Conservation (phyloP, 2,888 invertebrate genomes). For the Camptogramma bilineatum region DNA sequence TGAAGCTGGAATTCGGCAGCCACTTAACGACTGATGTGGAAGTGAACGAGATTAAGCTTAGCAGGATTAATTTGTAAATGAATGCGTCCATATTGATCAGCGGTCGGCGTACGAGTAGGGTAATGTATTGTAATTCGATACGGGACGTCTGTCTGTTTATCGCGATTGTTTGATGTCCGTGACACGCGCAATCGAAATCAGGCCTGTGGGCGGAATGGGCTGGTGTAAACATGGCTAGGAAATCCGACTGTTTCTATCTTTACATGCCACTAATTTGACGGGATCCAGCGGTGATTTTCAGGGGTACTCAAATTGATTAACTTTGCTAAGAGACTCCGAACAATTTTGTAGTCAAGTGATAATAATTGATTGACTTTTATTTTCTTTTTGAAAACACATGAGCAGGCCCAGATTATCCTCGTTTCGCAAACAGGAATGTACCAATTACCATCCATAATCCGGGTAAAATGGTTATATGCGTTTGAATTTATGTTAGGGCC, state of each 20-base stretch:
- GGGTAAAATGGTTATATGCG: background rate
- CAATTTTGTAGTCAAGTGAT: background rate
- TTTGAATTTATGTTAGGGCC: background rate
- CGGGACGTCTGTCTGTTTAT: slow-evolving; percentile 67
- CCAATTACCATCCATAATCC: background rate
- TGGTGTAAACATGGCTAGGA: slow-evolving; percentile 38
- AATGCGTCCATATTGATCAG: slow-evolving; percentile 42
- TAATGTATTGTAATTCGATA: slow-evolving; percentile 66
- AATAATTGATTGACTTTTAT: background rate
- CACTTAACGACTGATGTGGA: slow-evolving; percentile 66
- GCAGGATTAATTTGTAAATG: slow-evolving; percentile 42
- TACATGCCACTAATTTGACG: slow-evolving; percentile 24
- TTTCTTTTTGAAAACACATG: background rate
- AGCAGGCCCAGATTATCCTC: background rate
- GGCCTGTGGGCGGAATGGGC: slow-evolving; percentile 44
- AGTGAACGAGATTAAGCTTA: slow-evolving; percentile 48
- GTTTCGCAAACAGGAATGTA: background rate
- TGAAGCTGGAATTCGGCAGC: slow-evolving; percentile 70
- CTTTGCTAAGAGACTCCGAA: background rate
- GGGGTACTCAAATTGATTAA: background rate
- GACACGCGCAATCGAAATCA: slow-evolving; percentile 58
- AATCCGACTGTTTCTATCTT: slow-evolving; percentile 24
- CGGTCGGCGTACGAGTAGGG: slow-evolving; percentile 43
- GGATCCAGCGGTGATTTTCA: background rate
- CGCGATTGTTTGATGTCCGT: slow-evolving; percentile 54